A percentile compares a stretch with the other conserved stretches of the same genome.
phyloP scores from a whole-genome alignment of 2,113 vertebrate genomes.

The Ochotona princeps region DNA sequence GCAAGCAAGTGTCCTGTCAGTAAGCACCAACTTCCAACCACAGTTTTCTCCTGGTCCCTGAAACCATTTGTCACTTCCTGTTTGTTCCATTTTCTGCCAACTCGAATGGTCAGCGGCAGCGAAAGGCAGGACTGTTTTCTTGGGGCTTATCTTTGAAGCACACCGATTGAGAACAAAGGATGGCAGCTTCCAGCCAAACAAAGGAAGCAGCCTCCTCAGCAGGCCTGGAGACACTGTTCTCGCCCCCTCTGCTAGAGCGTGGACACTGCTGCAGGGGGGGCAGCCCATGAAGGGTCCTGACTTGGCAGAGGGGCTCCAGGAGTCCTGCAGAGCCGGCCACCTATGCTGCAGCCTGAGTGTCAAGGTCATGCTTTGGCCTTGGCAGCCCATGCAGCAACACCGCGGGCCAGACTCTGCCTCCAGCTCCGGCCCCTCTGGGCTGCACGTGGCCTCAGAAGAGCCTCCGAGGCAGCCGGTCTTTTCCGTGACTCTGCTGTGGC shows the following conservation, averaged over 20 bases:
- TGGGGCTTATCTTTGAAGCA: conserved; percentile 87
- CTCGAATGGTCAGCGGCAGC: conserved; percentile 86
- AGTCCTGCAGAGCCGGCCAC: not conserved
- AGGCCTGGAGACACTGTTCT: conserved; percentile 76
- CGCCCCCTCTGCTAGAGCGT: conserved; percentile 76
- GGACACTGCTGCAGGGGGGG: not conserved
- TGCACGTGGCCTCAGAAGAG: not conserved
- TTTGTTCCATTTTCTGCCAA: conserved; percentile 83
- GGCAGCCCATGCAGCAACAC: not conserved
- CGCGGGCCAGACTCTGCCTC: not conserved
- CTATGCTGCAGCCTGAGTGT: not conserved
- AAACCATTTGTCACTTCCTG: conserved; percentile 85
- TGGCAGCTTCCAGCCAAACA: conserved; percentile 85
- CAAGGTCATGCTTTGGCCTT: not conserved
- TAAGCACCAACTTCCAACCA: conserved; percentile 75
- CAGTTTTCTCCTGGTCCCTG: conserved; percentile 80
- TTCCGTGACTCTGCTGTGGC: not conserved
- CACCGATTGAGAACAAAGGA: conserved; percentile 87
- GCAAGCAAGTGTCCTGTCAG: conserved; percentile 29
- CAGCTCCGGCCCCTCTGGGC: not conserved
- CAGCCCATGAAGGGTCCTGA: not conserved
- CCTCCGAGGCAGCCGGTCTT: not conserved
- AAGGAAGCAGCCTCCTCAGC: conserved; percentile 84
- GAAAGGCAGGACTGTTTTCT: conserved; percentile 86
- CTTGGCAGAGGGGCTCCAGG: not conserved